These are phyloP conservation scores for Zalophus californianus DNA, from an alignment of 2,797 vertebrate species.

Conservation along the genomic window DNA sequence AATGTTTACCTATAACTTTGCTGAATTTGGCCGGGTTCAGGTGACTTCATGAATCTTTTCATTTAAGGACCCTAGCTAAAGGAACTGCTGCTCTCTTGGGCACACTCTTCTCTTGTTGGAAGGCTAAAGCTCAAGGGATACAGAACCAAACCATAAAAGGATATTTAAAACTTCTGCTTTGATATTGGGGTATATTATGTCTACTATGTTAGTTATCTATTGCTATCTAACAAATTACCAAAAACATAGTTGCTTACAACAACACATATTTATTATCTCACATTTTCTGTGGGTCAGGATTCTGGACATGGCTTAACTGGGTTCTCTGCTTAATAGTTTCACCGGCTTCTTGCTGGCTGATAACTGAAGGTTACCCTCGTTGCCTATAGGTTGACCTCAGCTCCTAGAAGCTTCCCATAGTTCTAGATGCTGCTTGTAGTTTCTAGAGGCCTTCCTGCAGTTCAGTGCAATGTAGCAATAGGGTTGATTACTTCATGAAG, in stretches of 20 bases:
- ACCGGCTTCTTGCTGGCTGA: neutral
- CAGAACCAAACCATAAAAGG: neutral
- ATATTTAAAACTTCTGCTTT: constrained; percentile 7
- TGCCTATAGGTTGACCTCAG: neutral
- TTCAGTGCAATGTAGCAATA: neutral
- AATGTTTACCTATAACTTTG: neutral
- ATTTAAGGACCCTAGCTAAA: neutral
- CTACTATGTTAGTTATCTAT: neutral
- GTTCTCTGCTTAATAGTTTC: constrained; percentile 4
- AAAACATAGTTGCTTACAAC: neutral
- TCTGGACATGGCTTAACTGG: neutral
- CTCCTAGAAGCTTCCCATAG: neutral
- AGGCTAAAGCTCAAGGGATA: neutral
- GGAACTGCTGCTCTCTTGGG: neutral
- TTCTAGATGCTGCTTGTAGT: neutral
- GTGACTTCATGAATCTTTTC: neutral
- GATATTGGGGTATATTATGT: neutral
- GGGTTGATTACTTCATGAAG: neutral
- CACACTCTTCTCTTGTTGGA: neutral
- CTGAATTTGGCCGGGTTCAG: neutral
- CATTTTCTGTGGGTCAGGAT: neutral
- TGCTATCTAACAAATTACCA: neutral
- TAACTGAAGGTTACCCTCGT: neutral
- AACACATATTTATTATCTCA: constrained; percentile 31
- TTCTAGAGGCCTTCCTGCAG: neutral